phyloP scores from a whole-genome alignment of 2,888 invertebrate species.

The Tiliacea aurago region DNA sequence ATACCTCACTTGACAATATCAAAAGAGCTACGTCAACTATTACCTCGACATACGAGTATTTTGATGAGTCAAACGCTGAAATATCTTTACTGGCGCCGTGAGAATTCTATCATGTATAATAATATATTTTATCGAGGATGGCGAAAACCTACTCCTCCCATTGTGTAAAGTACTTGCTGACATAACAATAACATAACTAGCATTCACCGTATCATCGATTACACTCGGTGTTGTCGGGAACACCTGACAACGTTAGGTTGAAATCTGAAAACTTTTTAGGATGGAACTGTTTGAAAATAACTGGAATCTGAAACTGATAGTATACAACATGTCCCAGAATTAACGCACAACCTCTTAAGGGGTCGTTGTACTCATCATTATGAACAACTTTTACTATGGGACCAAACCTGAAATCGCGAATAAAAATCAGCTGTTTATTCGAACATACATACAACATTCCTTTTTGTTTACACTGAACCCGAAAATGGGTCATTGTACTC shows the following conservation, averaged over 20 bases:
- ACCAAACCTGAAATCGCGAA: too few species aligned
- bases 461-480: too few species aligned
- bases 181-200: slow-evolving; percentile 28
- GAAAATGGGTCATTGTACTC: too few species aligned
- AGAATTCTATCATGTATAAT: slow-evolving; percentile 38
- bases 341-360: too few species aligned
- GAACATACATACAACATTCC: too few species aligned
- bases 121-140: slow-evolving; percentile 23
- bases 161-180: slow-evolving; percentile 32
- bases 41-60: slow-evolving; percentile 11
- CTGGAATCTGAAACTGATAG: background rate
- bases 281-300: background rate
- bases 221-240: background rate
- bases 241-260: background rate
- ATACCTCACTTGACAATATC: background rate
- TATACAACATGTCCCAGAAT: too few species aligned
- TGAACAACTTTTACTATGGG: too few species aligned
- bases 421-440: too few species aligned
- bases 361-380: too few species aligned
- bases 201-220: slow-evolving; percentile 25
- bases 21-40: slow-evolving; percentile 18
- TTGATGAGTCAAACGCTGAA: slow-evolving; percentile 47
- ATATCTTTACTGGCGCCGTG: slow-evolving; percentile 37
- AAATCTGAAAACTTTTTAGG: background rate
- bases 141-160: slow-evolving; percentile 20